phyloP scores from a whole-genome alignment of 37 sponge, comb jelly and placozoan genomes.

The Eunapius fragilis region DNA sequence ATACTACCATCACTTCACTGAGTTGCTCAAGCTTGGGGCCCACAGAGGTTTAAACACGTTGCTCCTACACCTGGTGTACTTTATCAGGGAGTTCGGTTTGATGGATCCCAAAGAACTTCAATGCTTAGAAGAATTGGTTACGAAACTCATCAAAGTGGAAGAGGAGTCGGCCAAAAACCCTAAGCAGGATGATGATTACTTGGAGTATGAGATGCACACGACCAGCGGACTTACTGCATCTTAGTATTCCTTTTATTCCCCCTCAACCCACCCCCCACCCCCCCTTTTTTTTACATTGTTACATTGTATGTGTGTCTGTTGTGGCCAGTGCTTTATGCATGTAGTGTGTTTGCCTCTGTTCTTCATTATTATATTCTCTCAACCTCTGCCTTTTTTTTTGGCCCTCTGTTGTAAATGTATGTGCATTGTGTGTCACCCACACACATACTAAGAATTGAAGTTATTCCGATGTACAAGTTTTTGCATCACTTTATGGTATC shows the following conservation, averaged over 20 bases:
- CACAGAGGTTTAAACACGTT: conserved; percentile 82
- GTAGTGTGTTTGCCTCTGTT: neutral
- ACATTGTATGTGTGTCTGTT: neutral
- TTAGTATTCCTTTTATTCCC: too few species aligned
- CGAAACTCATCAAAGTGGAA: conserved; percentile 53
- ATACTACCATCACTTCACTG: conserved; percentile 83
- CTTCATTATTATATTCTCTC: neutral
- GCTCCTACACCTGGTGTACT: conserved; percentile 88
- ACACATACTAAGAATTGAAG: too few species aligned
- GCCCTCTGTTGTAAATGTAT: too few species aligned
- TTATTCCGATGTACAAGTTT: too few species aligned
- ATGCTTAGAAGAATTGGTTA: conserved; percentile 75
- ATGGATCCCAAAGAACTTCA: conserved; percentile 72
- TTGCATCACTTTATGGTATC: too few species aligned
- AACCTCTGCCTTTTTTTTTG: neutral
- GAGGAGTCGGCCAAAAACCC: conserved; percentile 50
- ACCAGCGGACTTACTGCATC: too few species aligned
- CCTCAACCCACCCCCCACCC: too few species aligned
- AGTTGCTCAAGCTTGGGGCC: conserved; percentile 36
- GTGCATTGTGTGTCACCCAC: too few species aligned
- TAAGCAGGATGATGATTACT: conserved; percentile 8
- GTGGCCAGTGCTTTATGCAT: conserved; percentile 8
- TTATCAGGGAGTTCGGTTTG: conserved; percentile 79
- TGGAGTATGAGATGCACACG: too few species aligned
- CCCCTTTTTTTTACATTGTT: neutral